These are phyloP conservation scores for Alexandromys fortis DNA, from an alignment of 2,113 vertebrate species.

Conservation along the genomic window DNA sequence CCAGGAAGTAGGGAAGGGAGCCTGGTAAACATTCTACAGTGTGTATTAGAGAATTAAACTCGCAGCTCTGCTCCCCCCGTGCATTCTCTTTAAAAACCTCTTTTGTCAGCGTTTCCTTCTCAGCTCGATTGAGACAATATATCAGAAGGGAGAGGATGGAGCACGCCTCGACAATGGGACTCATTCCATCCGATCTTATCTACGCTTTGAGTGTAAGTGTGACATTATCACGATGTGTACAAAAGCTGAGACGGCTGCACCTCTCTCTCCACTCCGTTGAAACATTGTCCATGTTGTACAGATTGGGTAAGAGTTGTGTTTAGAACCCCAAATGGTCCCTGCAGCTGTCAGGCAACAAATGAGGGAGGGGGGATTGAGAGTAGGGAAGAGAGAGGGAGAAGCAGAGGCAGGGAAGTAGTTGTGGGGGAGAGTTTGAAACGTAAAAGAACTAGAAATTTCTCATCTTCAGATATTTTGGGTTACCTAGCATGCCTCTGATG, in stretches of 20 bases:
- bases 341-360: neutral
- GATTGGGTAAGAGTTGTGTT: neutral
- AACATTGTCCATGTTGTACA: conserved; percentile 10
- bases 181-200: neutral
- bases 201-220: conserved; percentile 53
- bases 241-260: conserved; percentile 37
- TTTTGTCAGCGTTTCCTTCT: conserved; percentile 54
- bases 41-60: neutral
- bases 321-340: conserved; percentile 8
- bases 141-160: conserved; percentile 54
- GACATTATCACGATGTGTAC: conserved; percentile 29
- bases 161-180: neutral
- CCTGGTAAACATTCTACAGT: neutral
- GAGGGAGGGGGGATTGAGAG: neutral
- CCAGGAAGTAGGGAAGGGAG: neutral
- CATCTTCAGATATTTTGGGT: neutral
- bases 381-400: neutral
- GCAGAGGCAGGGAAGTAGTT: neutral
- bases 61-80: neutral
- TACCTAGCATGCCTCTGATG: neutral
- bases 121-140: neutral
- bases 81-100: neutral
- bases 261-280: conserved; percentile 26
- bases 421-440: neutral
- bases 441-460: conserved; percentile 11